Evolutionary conservation across 2,113 vertebrate species (phyloP).

Genomic region (Rostratula benghalensis): DNA sequence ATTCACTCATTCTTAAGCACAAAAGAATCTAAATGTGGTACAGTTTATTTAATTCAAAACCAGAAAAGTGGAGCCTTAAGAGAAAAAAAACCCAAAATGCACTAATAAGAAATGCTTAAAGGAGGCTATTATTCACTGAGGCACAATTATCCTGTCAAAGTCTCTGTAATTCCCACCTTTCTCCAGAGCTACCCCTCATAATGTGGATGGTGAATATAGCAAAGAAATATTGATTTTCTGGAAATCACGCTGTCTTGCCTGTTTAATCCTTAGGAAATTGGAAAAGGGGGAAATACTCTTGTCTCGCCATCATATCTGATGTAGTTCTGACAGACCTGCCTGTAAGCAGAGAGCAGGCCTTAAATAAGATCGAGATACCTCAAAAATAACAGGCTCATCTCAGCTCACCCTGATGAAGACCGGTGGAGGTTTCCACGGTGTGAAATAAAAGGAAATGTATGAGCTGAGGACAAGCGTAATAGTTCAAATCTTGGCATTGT

Average conservation of each 20-base stretch:
- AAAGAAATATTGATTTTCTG: background rate
- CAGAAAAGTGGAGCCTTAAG: background rate
- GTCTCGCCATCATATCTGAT: background rate
- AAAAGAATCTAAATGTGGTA: background rate
- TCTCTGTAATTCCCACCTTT: background rate
- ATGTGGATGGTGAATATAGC: rapidly evolving
- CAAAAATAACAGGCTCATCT: background rate
- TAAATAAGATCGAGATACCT: background rate
- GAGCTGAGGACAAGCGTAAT: background rate
- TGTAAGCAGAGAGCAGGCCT: background rate
- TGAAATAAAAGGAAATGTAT: background rate
- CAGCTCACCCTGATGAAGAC: background rate
- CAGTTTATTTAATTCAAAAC: background rate
- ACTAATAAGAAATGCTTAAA: background rate
- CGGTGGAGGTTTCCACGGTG: background rate
- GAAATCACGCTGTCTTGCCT: background rate
- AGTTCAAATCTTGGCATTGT: background rate
- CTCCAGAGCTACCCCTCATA: background rate
- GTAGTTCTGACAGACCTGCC: background rate
- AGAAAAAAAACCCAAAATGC: background rate
- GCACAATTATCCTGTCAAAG: background rate
- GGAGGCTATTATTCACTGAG: background rate
- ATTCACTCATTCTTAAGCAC: background rate
- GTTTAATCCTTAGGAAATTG: background rate
- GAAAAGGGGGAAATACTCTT: background rate